Evolutionary conservation across 1,140 invertebrate species (phyloP), one percentile per base, ranked within the genome.

Genomic region (Anadara kagoshimensis): DNA sequence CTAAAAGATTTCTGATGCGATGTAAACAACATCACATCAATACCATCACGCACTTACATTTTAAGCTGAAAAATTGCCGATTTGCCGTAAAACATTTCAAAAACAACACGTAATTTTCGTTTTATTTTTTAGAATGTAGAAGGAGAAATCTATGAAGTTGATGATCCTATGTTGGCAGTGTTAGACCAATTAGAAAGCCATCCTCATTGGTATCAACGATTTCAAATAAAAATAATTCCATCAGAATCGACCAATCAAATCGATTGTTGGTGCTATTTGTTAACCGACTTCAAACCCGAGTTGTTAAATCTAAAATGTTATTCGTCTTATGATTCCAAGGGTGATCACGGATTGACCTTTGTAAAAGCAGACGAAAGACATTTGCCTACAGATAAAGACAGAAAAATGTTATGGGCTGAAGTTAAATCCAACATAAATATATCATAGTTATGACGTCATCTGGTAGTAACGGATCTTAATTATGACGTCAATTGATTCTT

Each of bases 261-360:
- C 24, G 41, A 47, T 26, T 63, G 61, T 26, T 63, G 61, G 61
- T 63, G 61, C 20, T 63, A 63, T 49, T 45, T 47, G 12, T 16
- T 63, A 26, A 45, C 26, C 10, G 26, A 63, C 24, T 45, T 47
- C 22, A 20, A 14, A 26, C 22, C 45, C 18, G 61, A 63, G 12
- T 49, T 63, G 41, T 5, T 24, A 29, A n/a, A 63, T 26, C 10
- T 47, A 14, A 43, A 43, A 47, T 26, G 7, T 4, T 26, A 47
- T 14, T 43, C 45, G 4, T 18, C 45, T 16, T 63, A 63, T 16
- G 61, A 63, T 26, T 26, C 43, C 7, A 63, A 63, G 18, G 61
- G 61, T 26, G 2, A 43, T 26, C 61, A 63, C 26, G 61, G 61
- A 16, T 22, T 47, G 1, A 22, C 61, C 11, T 63, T 47, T 16